Conservation (phyloP, 2,797 vertebrate species). For the Falco concolor region DNA sequence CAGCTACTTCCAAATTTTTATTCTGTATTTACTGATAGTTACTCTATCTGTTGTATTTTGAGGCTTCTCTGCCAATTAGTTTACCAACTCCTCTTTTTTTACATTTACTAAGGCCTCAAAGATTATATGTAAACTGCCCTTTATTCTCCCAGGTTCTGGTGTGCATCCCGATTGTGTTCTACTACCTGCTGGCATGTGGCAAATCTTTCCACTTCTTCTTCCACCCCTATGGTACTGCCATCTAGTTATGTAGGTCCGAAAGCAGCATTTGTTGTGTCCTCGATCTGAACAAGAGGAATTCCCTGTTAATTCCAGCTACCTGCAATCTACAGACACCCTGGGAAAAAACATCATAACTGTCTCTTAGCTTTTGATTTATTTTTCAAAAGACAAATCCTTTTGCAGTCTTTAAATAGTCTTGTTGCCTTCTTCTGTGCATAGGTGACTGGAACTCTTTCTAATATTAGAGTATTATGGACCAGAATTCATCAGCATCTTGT, state of each 20-base stretch:
- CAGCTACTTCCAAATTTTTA: neutral
- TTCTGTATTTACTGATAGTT: neutral
- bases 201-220: neutral
- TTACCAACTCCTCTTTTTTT: neutral
- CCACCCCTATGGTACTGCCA: neutral
- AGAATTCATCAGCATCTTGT: neutral
- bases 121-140: neutral
- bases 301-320: neutral
- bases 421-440: neutral
- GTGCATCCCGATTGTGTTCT: neutral
- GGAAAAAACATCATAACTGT: neutral
- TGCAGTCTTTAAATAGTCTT: neutral
- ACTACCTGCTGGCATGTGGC: neutral
- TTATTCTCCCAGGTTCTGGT: neutral
- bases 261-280: neutral
- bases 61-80: neutral
- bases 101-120: neutral
- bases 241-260: neutral
- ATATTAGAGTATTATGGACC: neutral
- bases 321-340: neutral
- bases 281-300: neutral
- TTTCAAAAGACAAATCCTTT: neutral
- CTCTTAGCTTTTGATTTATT: neutral
- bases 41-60: neutral
- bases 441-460: neutral